These are phyloP conservation scores for Anadara kagoshimensis DNA, from an alignment of 1,140 invertebrate genomes.

Conservation along the genomic window DNA sequence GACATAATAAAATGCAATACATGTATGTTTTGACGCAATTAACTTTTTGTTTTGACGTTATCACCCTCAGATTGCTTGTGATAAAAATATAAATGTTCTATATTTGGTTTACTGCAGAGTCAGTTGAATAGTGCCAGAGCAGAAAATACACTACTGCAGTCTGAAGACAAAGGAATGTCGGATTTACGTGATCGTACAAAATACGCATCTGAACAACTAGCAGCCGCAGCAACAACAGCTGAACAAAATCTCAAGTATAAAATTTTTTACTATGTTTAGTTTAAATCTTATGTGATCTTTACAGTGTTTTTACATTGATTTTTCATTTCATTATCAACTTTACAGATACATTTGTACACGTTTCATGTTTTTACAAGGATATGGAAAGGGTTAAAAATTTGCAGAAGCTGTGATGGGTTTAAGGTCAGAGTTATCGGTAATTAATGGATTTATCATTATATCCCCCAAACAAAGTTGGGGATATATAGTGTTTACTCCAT, in stretches of 20 bases:
- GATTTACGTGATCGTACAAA: slow-evolving; percentile 58
- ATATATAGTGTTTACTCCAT: too few relatives aligned
- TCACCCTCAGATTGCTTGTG: not conserved
- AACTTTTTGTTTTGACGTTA: too few relatives aligned
- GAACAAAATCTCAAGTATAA: slow-evolving; percentile 58
- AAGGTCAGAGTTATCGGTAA: too few relatives aligned
- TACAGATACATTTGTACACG: too few relatives aligned
- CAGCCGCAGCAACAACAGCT: slow-evolving; percentile 48
- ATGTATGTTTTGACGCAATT: too few relatives aligned
- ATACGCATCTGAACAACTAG: slow-evolving; percentile 55
- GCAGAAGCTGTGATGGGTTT: too few relatives aligned
- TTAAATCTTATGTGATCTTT: not conserved
- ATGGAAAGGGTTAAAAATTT: too few relatives aligned
- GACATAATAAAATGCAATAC: too few relatives aligned
- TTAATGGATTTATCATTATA: too few relatives aligned
- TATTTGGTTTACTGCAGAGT: slow-evolving; percentile 32
- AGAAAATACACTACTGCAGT: slow-evolving; percentile 49
- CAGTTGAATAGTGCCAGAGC: slow-evolving; percentile 38
- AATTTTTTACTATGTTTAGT: not conserved
- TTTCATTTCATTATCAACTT: not conserved
- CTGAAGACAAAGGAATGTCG: slow-evolving; percentile 45
- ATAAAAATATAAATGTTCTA: not conserved
- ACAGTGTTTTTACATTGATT: not conserved
- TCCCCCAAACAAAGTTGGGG: too few relatives aligned
- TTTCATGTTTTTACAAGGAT: too few relatives aligned